phyloP scores from a whole-genome alignment of 2,888 invertebrate species.

The Eucera pruinosa region DNA sequence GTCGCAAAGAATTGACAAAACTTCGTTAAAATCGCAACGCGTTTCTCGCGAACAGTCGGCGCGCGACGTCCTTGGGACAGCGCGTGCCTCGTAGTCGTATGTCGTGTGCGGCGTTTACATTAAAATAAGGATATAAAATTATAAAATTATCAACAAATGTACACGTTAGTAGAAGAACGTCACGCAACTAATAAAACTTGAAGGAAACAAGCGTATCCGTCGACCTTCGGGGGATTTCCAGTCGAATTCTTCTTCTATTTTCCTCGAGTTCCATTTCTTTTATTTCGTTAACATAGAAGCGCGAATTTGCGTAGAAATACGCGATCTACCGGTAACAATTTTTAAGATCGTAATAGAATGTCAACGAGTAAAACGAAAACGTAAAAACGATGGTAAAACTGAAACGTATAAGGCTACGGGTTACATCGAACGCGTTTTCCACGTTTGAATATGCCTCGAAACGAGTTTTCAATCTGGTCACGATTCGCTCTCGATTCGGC shows the following conservation, averaged over 20 bases:
- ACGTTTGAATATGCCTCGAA: too few species aligned
- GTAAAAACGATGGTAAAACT: too few species aligned
- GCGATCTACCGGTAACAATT: too few species aligned
- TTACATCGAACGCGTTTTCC: too few species aligned
- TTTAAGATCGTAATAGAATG: too few species aligned
- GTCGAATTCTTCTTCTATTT: not conserved
- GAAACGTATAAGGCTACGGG: too few species aligned
- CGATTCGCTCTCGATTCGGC: too few species aligned
- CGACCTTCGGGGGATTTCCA: constrained; percentile 46
- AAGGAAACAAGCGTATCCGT: constrained; percentile 29
- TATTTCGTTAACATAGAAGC: too few species aligned
- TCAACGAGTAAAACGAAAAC: too few species aligned
- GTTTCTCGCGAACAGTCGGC: constrained; percentile 11
- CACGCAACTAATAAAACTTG: constrained; percentile 41
- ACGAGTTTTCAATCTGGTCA: too few species aligned
- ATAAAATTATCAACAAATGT: constrained; percentile 83
- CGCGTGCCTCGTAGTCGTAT: constrained; percentile 13
- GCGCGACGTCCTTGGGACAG: constrained; percentile 4
- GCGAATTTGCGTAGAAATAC: too few species aligned
- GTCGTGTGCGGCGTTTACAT: constrained; percentile 49
- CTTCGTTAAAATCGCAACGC: constrained; percentile 28
- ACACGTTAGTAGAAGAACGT: constrained; percentile 73
- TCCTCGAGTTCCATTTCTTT: too few species aligned
- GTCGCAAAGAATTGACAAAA: constrained; percentile 25
- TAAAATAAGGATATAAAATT: constrained; percentile 76